Evolutionary conservation across 2,113 vertebrate genomes (phyloP).

Genomic region (Campylorhamphus procurvoides): DNA sequence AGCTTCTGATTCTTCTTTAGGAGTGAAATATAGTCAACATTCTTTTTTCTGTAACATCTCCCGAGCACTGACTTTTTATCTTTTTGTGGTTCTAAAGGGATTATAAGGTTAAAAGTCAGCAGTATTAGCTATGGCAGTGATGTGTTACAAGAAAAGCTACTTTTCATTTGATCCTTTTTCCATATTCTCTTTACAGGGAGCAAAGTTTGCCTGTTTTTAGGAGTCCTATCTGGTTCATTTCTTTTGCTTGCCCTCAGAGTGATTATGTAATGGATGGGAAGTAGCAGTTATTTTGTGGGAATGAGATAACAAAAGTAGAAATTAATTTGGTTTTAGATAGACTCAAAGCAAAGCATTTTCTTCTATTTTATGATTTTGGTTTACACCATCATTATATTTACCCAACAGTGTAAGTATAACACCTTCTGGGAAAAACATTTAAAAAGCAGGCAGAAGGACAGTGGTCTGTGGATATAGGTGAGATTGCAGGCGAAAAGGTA

Average conservation of each 20-base stretch:
- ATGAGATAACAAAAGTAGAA: background rate
- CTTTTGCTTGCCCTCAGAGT: background rate
- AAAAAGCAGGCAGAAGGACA: background rate
- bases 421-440: background rate
- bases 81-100: background rate
- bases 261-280: background rate
- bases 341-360: background rate
- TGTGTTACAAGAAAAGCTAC: background rate
- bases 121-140: background rate
- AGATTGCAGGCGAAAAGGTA: background rate
- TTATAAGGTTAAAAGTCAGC: background rate
- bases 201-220: background rate
- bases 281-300: background rate
- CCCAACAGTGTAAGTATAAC: background rate
- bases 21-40: background rate
- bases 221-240: background rate
- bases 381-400: background rate
- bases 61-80: background rate
- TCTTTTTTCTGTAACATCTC: background rate
- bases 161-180: background rate
- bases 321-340: background rate
- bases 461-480: background rate
- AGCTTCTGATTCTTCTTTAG: background rate
- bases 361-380: background rate
- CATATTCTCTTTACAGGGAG: background rate